Evolutionary conservation across 2,888 invertebrate species (phyloP), one percentile per base, ranked within the genome.

Genomic region (Octodonta nipae): DNA sequence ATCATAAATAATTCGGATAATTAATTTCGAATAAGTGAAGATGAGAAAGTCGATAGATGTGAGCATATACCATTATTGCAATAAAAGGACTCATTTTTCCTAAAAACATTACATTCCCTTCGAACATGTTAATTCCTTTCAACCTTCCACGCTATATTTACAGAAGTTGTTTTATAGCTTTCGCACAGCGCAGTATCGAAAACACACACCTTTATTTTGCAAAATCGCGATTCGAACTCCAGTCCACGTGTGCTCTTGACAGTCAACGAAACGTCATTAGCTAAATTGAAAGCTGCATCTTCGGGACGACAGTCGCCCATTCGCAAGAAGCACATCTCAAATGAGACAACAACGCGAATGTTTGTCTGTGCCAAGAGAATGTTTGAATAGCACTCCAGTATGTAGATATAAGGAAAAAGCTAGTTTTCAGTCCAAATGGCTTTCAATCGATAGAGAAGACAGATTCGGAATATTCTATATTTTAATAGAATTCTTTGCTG

Each of bases 241-340:
- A 55, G 56, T 55, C 56, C 54, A 50, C 57, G 59, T 59, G 46
- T 59, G 59, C 58, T 56, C 53, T 57, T 15, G 61, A 61, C 61
- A 60, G 60, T 58, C 59, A 56, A 59, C 56, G 57, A 59, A 60
- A 60, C 58, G 59, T 61, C 61, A 61, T 61, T 61, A 61, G 61
- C 60, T 54, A 61, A 61, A 61, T 61, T 61, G 61, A 61, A 61
- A 60, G 61, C 59, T 59, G 60, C 61, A 61, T 61, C 60, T 61
- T 59, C 55, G 52, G 52, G 50, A 45, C 45, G 52, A 54, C 54
- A 55, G 53, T 38, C 38, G 54, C 26, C 51, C 58, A 49, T 40
- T 28, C 40, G 33, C 26, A 36, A 33, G 30, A 33, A 41, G 33
- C 30, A 13, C 29, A 28, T 36, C 34, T 27, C 35, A 43, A 42